These are phyloP conservation scores for Dryobota labecula DNA, from an alignment of 2,888 invertebrate species.

Conservation along the genomic window DNA sequence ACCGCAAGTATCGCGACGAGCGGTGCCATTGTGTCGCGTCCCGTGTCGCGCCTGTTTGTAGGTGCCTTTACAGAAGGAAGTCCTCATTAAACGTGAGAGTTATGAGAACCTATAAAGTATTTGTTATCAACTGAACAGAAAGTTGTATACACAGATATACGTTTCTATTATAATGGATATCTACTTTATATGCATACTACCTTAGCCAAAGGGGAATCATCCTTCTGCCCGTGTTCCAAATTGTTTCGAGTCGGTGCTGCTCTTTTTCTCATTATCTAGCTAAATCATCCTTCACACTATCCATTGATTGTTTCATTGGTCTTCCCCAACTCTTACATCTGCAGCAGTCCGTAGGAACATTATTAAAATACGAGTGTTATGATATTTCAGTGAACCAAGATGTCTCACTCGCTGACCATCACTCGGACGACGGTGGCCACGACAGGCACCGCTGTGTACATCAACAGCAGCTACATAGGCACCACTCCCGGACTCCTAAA, in stretches of 20 bases:
- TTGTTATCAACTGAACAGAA: not conserved
- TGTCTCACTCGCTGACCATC: conserved; percentile 97
- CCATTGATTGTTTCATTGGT: not conserved
- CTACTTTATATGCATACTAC: not conserved
- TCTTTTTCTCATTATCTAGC: not conserved
- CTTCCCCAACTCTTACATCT: not conserved
- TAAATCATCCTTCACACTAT: not conserved
- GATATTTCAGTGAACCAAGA: conserved; percentile 81
- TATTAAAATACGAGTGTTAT: conserved; percentile 1
- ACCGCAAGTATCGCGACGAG: no score
- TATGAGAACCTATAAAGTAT: not conserved
- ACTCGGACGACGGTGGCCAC: conserved; percentile 95
- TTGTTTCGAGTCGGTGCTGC: not conserved
- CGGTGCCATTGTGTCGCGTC: no score
- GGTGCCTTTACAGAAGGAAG: not conserved
- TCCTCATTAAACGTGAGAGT: not conserved
- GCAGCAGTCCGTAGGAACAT: not conserved
- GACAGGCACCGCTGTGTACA: conserved; percentile 93
- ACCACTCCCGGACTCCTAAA: conserved; percentile 95
- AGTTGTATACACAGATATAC: no score
- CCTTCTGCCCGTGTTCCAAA: not conserved
- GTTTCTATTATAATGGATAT: not conserved
- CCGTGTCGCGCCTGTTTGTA: no score
- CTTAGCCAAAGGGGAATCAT: not conserved
- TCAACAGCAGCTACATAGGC: conserved; percentile 95